A percentile compares a stretch with the other conserved stretches of the same genome.
Conservation (phyloP, 2,888 invertebrate genomes). For the Gymnoscelis rufifasciata region DNA sequence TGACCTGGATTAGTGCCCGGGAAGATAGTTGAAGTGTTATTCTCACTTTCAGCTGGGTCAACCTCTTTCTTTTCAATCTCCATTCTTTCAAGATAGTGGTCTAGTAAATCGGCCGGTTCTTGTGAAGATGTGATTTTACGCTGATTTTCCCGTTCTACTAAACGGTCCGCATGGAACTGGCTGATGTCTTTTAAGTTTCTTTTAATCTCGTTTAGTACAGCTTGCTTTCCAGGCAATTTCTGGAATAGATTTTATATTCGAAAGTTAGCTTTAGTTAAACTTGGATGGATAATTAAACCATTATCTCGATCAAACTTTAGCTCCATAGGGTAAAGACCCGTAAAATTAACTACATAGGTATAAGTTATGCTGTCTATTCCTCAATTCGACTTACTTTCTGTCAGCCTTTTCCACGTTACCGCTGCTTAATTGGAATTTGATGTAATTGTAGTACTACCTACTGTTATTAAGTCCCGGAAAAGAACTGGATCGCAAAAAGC, state of each 20-base stretch:
- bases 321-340: too few relatives aligned
- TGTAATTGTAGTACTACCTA: too few relatives aligned
- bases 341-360: too few relatives aligned
- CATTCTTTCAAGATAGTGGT: constrained; percentile 40
- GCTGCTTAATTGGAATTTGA: too few relatives aligned
- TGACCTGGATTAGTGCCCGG: constrained; percentile 34
- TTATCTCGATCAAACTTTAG: too few relatives aligned
- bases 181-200: constrained; percentile 52
- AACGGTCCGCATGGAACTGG: constrained; percentile 38
- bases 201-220: constrained; percentile 62
- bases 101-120: constrained; percentile 41
- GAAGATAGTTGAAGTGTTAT: constrained; percentile 28
- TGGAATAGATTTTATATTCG: constrained; percentile 14
- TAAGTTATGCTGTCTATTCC: too few relatives aligned
- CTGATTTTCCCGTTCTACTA: constrained; percentile 29
- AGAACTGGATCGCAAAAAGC: too few relatives aligned
- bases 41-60: neutral
- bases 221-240: constrained; percentile 45
- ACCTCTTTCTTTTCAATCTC: constrained; percentile 24
- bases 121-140: constrained; percentile 18
- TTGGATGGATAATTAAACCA: too few relatives aligned
- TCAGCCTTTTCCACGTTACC: too few relatives aligned
- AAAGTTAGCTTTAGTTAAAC: too few relatives aligned
- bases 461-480: too few relatives aligned
- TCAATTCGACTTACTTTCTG: too few relatives aligned